These are phyloP conservation scores for Globodera ellingtonae DNA, from an alignment of 1,140 invertebrate species.

Conservation along the genomic window DNA sequence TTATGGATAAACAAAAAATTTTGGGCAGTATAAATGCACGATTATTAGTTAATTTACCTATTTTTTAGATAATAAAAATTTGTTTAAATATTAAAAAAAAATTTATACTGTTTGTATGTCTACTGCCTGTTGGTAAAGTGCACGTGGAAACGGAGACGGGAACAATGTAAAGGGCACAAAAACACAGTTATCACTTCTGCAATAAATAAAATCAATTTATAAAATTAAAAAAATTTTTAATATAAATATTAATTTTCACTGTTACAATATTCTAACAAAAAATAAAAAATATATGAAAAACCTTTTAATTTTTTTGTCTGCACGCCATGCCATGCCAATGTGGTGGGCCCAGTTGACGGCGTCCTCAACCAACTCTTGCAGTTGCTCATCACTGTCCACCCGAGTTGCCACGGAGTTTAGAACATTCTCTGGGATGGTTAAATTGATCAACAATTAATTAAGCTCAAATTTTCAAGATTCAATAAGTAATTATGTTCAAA, in stretches of 20 bases:
- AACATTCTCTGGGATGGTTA: too few relatives aligned
- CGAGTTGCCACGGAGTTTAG: too few relatives aligned
- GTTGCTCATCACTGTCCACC: not conserved
- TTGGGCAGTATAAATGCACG: too few relatives aligned
- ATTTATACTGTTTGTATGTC: constrained; percentile 52
- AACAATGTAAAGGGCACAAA: constrained; percentile 57
- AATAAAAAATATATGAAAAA: too few relatives aligned
- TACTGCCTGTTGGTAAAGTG: constrained; percentile 54
- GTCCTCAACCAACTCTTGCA: constrained; percentile 51
- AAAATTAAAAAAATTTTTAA: not conserved
- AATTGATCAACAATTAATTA: too few relatives aligned
- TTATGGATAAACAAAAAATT: too few relatives aligned
- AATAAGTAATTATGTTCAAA: too few relatives aligned
- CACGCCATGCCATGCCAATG: constrained; percentile 56
- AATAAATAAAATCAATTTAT: not conserved
- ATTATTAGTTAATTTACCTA: too few relatives aligned
- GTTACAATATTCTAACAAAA: too few relatives aligned
- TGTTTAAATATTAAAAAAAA: not conserved
- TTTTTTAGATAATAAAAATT: too few relatives aligned
- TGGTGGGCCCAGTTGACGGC: constrained; percentile 57
- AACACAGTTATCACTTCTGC: constrained; percentile 42
- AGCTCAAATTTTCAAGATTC: too few relatives aligned
- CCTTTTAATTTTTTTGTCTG: constrained; percentile 41
- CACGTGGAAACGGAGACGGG: constrained; percentile 60
- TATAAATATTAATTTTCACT: too few relatives aligned